Conservation (phyloP, 2,888 invertebrate genomes). For the Apocheima hispidaria region DNA sequence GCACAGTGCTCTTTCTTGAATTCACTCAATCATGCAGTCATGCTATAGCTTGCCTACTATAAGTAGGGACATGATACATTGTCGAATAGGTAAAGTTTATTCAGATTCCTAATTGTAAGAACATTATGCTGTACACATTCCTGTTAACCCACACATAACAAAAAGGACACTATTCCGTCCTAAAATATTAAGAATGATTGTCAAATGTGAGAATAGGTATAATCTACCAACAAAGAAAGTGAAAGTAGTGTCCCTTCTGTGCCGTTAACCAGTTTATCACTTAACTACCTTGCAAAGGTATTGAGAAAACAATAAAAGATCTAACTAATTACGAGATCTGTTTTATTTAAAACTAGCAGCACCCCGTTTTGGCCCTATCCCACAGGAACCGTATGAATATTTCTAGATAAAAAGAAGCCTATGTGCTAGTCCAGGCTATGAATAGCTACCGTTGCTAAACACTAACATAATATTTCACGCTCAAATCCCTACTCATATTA, state of each 20-base stretch:
- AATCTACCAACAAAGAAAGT: constrained; percentile 50
- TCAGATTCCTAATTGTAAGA: constrained; percentile 79
- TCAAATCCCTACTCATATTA: too few species aligned
- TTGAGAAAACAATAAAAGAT: constrained; percentile 75
- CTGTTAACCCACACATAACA: constrained; percentile 46
- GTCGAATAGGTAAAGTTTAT: constrained; percentile 78
- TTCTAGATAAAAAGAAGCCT: too few species aligned
- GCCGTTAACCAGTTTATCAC: constrained; percentile 64
- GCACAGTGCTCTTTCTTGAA: constrained; percentile 19
- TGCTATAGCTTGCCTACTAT: constrained; percentile 81
- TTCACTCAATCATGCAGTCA: constrained; percentile 65
- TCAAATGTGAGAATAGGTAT: constrained; percentile 38
- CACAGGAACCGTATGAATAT: too few species aligned
- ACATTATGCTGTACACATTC: constrained; percentile 75
- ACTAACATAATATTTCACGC: too few species aligned
- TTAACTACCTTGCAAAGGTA: constrained; percentile 81
- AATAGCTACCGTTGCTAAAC: too few species aligned
- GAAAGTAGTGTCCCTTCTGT: constrained; percentile 73
- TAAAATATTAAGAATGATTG: constrained; percentile 48
- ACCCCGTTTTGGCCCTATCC: too few species aligned
- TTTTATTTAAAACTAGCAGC: constrained; percentile 33
- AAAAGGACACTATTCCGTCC: constrained; percentile 71
- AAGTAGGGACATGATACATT: constrained; percentile 65
- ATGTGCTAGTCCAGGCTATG: too few species aligned
- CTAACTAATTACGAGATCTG: constrained; percentile 32